Conservation (phyloP, 37 sponge, comb jelly and placozoan genomes). For the Cladorhizidae sp. region DNA sequence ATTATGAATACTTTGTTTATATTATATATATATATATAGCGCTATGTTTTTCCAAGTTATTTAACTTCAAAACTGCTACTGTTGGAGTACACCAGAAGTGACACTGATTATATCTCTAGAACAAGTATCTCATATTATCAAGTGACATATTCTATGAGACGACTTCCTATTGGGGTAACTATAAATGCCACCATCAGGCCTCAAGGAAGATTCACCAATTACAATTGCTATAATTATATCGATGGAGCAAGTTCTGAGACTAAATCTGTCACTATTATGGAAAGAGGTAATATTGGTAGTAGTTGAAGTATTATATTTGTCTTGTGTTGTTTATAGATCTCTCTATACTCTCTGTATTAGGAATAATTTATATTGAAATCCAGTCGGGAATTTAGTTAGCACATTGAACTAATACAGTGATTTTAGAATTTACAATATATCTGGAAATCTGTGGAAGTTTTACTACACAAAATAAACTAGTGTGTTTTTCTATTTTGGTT, state of each 20-base stretch:
- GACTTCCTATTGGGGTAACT: not conserved
- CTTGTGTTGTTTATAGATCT: not conserved
- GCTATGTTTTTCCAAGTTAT: not conserved
- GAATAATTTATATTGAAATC: not conserved
- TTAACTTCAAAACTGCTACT: not conserved
- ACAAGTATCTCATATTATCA: not conserved
- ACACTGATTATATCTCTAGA: not conserved
- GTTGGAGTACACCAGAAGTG: not conserved
- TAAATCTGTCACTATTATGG: not conserved
- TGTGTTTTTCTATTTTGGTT: no score
- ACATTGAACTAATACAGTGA: no score
- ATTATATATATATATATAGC: not conserved
- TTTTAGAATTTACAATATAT: no score
- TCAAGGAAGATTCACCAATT: not conserved
- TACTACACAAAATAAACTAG: no score
- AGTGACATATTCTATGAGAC: not conserved
- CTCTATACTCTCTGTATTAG: not conserved
- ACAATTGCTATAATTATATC: not conserved
- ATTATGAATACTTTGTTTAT: no score
- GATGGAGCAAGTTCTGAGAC: not conserved
- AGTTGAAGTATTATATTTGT: no score
- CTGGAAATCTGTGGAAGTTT: no score
- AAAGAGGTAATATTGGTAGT: conserved; percentile 1
- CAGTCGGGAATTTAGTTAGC: no score
- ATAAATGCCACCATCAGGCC: conserved; percentile 9